Evolutionary conservation across 2,113 vertebrate genomes (phyloP).

Genomic region (Abramis brama): DNA sequence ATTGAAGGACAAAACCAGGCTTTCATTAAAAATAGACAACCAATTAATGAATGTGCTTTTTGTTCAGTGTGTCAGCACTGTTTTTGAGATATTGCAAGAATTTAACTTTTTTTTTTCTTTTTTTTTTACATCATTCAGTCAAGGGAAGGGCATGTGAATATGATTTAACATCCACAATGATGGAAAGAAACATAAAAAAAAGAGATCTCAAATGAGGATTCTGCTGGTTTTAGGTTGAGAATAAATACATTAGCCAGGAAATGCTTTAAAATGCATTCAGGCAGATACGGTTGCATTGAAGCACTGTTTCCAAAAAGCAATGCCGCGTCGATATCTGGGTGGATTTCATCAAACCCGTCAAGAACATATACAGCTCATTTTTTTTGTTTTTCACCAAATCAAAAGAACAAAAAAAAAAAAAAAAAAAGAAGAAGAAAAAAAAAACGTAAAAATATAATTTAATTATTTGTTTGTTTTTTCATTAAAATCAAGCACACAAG

Average conservation of each 20-base stretch:
- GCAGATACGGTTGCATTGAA: neutral
- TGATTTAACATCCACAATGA: neutral
- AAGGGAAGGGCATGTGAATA: neutral
- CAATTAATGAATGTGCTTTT: neutral
- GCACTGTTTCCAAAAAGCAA: neutral
- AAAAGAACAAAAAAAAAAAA: neutral
- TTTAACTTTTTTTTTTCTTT: neutral
- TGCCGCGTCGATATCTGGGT: neutral
- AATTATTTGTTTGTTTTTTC: conserved; percentile 30
- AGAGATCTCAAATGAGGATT: conserved; percentile 46
- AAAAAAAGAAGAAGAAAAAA: too few relatives aligned
- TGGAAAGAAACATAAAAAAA: neutral
- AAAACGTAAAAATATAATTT: too few relatives aligned
- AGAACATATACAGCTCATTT: neutral
- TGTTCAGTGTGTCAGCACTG: neutral
- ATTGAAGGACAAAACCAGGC: neutral
- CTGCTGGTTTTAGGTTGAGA: conserved; percentile 55
- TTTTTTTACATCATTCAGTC: neutral
- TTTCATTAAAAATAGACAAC: neutral
- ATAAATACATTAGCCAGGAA: conserved; percentile 31
- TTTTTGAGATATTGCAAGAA: neutral
- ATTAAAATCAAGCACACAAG: neutral
- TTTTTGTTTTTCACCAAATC: neutral
- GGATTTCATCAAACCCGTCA: conserved; percentile 38
- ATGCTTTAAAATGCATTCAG: neutral